These are phyloP conservation scores for Epizoanthus ramosus DNA, from an alignment of 92 coral and sea anemone genomes.

Conservation along the genomic window DNA sequence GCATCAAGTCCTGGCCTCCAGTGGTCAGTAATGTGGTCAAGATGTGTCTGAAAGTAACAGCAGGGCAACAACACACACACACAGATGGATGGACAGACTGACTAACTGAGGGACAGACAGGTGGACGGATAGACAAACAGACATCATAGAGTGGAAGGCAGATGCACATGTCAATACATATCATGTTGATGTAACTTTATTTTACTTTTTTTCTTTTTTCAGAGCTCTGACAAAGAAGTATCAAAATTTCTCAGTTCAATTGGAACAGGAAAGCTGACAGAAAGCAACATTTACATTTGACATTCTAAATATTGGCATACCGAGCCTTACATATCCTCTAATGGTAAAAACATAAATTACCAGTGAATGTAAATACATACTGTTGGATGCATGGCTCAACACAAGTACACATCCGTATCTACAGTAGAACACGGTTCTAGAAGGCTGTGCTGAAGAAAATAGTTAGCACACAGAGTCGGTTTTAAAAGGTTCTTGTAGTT, in stretches of 20 bases:
- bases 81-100: neutral
- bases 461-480: too few species aligned
- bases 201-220: neutral
- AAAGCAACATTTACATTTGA: slow-evolving; percentile 77
- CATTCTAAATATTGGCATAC: too few species aligned
- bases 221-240: slow-evolving; percentile 75
- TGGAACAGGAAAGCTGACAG: slow-evolving; percentile 59
- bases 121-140: neutral
- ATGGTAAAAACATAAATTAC: too few species aligned
- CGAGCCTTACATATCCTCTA: too few species aligned
- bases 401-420: too few species aligned
- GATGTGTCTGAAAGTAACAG: neutral
- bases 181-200: neutral
- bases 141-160: neutral
- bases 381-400: too few species aligned
- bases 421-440: too few species aligned
- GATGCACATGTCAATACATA: neutral
- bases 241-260: slow-evolving; percentile 65
- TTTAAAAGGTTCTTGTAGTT: too few species aligned
- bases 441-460: too few species aligned
- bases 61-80: neutral
- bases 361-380: too few species aligned
- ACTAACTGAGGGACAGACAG: neutral
- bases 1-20: too few species aligned
- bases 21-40: neutral